Percentiles rank a stretch among this genome's conserved stretches.
phyloP scores from a whole-genome alignment of 1,140 invertebrate species.

The Anastrepha ludens region DNA sequence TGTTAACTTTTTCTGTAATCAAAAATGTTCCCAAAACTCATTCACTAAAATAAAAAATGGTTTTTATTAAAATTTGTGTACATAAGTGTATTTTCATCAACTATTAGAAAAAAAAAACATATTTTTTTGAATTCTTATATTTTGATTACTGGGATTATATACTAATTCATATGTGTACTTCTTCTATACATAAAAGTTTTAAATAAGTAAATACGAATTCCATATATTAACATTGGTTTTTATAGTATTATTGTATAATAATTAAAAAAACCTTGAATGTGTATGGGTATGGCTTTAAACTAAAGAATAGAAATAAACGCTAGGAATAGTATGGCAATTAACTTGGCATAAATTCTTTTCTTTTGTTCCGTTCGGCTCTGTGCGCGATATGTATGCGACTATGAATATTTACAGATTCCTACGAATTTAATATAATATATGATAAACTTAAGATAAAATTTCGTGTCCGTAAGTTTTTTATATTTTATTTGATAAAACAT shows the following conservation, averaged over 20 bases:
- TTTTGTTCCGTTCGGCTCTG: not conserved
- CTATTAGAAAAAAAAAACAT: too few relatives aligned
- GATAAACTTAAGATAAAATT: too few relatives aligned
- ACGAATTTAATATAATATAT: too few relatives aligned
- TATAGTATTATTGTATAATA: not conserved
- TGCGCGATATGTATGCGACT: not conserved
- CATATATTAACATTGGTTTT: not conserved
- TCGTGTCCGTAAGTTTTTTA: too few relatives aligned
- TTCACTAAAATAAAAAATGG: too few relatives aligned
- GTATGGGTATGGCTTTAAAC: not conserved
- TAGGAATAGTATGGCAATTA: not conserved
- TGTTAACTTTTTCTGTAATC: too few relatives aligned
- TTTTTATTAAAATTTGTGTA: not conserved
- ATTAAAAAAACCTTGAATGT: not conserved
- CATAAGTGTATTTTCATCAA: not conserved
- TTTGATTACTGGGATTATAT: conserved; percentile 38
- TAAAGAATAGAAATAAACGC: not conserved
- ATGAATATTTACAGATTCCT: not conserved
- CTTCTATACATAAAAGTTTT: not conserved
- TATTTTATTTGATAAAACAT: too few relatives aligned
- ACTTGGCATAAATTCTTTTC: not conserved
- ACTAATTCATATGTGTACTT: not conserved
- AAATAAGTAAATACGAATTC: not conserved
- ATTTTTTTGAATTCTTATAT: not conserved
- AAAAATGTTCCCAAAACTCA: too few relatives aligned